A percentile compares a stretch with the other conserved stretches of the same genome.
Conservation (phyloP, 2,113 vertebrate genomes). For the Girardinichthys multiradiatus region DNA sequence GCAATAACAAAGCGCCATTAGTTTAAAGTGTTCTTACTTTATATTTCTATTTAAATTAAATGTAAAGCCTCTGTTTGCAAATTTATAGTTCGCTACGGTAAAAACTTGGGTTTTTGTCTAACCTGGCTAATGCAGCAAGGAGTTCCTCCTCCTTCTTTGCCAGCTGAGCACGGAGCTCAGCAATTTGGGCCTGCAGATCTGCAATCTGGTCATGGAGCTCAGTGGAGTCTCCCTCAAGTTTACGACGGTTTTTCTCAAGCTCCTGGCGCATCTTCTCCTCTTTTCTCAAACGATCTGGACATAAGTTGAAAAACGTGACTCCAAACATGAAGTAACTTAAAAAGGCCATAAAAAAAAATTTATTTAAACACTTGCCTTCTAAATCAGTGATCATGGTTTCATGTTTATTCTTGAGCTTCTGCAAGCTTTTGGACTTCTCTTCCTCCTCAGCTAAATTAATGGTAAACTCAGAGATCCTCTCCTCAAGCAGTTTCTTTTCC, state of each 20-base stretch:
- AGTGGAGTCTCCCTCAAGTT: conserved; percentile 92
- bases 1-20: background rate
- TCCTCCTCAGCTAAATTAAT: conserved; percentile 94
- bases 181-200: conserved; percentile 95
- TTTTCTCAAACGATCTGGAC: conserved; percentile 89
- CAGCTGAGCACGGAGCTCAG: conserved; percentile 92
- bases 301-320: background rate
- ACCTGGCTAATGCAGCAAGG: conserved; percentile 91
- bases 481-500: conserved; percentile 96
- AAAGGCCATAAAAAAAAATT: background rate
- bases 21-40: background rate
- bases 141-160: conserved; percentile 98
- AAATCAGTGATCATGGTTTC: conserved; percentile 97
- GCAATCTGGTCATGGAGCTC: conserved; percentile 93
- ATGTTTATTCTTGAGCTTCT: conserved; percentile 97
- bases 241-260: conserved; percentile 94
- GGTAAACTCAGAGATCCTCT: conserved; percentile 91
- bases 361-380: conserved; percentile 82
- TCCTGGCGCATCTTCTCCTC: conserved; percentile 95
- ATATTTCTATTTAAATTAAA: background rate
- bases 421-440: conserved; percentile 96
- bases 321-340: background rate
- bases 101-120: conserved; percentile 10
- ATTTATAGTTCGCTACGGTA: background rate
- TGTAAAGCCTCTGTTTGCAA: no score